phyloP scores from a whole-genome alignment of 2,888 invertebrate species.

The Hirtodrosophila cameraria region DNA sequence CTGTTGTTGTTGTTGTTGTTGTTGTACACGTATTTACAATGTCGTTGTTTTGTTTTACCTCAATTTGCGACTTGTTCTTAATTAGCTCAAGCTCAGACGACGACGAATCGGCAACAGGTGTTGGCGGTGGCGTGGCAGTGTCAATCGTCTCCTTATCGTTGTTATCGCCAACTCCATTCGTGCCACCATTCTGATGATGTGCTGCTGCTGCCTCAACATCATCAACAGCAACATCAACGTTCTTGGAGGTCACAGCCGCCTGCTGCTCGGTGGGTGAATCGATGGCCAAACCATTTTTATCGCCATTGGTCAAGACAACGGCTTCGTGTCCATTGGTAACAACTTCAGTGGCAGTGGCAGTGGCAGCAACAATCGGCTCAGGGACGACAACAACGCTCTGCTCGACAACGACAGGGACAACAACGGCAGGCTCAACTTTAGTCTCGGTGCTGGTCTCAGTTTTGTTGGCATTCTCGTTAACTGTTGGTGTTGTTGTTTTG shows the following conservation, averaged over 20 bases:
- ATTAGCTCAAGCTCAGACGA: conserved; percentile 68
- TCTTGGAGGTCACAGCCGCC: conserved; percentile 21
- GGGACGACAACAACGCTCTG: conserved; percentile 41
- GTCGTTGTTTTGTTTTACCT: conserved; percentile 77
- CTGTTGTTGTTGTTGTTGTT: conserved; percentile 62
- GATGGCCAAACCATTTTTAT: conserved; percentile 78
- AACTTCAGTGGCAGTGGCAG: conserved; percentile 32
- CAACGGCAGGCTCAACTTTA: conserved; percentile 29
- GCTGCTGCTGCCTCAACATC: conserved; percentile 65
- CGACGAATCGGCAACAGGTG: conserved; percentile 73
- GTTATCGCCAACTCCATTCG: conserved; percentile 60
- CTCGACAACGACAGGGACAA: conserved; percentile 45
- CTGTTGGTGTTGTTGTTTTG: conserved; percentile 40
- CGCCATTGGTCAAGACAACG: conserved; percentile 61
- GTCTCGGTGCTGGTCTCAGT: conserved; percentile 55
- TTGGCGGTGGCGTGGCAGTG: conserved; percentile 70
- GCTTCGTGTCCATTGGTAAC: conserved; percentile 71
- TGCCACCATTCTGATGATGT: conserved; percentile 76
- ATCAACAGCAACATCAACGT: conserved; percentile 36
- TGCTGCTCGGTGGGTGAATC: conserved; percentile 66
- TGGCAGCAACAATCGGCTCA: conserved; percentile 30
- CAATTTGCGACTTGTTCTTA: conserved; percentile 80
- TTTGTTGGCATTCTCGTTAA: conserved; percentile 57
- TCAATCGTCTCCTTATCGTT: conserved; percentile 22
- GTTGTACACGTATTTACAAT: conserved; percentile 73